These are phyloP conservation scores for Trichogramma pretiosum DNA, from an alignment of 1,140 invertebrate genomes.

Conservation along the genomic window DNA sequence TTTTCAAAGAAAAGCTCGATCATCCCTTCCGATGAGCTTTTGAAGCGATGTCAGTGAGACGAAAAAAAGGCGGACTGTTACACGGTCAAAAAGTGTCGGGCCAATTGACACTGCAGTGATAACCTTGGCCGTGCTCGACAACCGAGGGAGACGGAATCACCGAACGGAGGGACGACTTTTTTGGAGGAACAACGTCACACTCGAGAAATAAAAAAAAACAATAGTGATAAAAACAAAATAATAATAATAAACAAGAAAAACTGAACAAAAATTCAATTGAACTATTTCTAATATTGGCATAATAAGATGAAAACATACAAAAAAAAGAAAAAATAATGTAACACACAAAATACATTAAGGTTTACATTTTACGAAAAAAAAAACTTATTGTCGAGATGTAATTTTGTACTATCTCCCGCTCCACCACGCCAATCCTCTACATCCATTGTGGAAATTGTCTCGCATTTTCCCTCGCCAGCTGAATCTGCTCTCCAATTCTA, in stretches of 20 bases:
- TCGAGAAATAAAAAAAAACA: conserved; percentile 5
- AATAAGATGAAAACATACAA: conserved; percentile 17
- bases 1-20: background rate
- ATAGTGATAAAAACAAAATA: conserved; percentile 13
- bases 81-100: too few relatives aligned
- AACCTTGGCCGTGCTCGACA: too few relatives aligned
- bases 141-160: background rate
- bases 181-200: background rate
- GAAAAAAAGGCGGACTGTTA: too few relatives aligned
- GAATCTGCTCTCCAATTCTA: background rate
- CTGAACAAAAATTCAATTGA: background rate
- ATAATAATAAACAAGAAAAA: background rate
- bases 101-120: too few relatives aligned
- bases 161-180: background rate
- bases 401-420: conserved; percentile 13
- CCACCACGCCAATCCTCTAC: conserved; percentile 2
- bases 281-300: conserved; percentile 17
- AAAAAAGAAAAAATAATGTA: background rate
- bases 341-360: conserved; percentile 20
- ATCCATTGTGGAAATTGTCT: background rate
- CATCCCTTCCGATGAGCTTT: background rate
- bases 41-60: too few relatives aligned
- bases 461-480: background rate
- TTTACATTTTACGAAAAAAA: conserved; percentile 21
- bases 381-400: conserved; percentile 9